Evolutionary conservation across 1,140 invertebrate species (phyloP).

Genomic region (Trichogramma pretiosum): DNA sequence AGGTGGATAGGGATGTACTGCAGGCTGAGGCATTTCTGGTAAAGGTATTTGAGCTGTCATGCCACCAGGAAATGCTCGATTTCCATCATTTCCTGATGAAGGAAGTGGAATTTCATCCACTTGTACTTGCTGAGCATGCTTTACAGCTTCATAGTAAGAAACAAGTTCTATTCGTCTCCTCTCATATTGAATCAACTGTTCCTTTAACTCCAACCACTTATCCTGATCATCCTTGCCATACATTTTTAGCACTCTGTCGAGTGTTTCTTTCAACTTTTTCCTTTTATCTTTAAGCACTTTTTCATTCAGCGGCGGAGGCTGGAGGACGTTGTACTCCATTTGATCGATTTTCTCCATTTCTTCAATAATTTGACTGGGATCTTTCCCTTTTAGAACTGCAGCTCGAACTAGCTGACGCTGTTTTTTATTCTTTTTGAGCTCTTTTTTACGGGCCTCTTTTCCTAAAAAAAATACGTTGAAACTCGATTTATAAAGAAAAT

Average conservation of each 20-base stretch:
- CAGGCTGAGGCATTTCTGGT: constrained; percentile 58
- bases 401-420: constrained; percentile 90
- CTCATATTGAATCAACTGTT: constrained; percentile 88
- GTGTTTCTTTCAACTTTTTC: constrained; percentile 90
- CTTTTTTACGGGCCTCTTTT: constrained; percentile 94
- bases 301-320: constrained; percentile 88
- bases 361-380: constrained; percentile 85
- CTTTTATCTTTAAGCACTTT: constrained; percentile 95
- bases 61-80: constrained; percentile 45
- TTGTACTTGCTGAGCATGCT: constrained; percentile 88
- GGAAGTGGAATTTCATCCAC: constrained; percentile 96
- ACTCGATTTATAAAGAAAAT: constrained; percentile 8
- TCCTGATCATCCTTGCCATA: constrained; percentile 97
- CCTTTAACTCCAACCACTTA: constrained; percentile 83
- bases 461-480: constrained; percentile 50
- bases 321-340: constrained; percentile 94
- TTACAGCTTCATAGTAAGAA: constrained; percentile 89
- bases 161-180: constrained; percentile 76
- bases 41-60: constrained; percentile 68
- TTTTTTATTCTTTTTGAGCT: constrained; percentile 96
- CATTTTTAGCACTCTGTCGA: constrained; percentile 86
- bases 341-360: constrained; percentile 97
- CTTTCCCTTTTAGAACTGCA: constrained; percentile 96
- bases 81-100: constrained; percentile 41
- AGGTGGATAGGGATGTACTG: constrained; percentile 40